Conservation (phyloP, 2,888 invertebrate species). For the Neria commutata region DNA sequence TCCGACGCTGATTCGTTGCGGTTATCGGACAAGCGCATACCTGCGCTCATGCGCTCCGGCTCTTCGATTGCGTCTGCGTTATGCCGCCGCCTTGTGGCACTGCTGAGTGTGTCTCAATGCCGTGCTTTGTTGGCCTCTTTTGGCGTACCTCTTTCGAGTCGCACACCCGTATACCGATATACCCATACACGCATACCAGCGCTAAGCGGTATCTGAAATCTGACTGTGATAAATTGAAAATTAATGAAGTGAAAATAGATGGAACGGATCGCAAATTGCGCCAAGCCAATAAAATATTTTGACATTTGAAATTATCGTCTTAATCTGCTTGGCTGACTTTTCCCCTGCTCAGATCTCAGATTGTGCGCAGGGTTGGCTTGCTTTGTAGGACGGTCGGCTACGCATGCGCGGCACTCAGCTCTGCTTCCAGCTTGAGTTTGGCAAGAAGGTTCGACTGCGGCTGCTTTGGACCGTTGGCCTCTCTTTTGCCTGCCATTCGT, state of each 20-base stretch:
- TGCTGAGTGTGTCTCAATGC: neutral
- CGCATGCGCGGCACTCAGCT: no score
- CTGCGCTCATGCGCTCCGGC: slow-evolving; percentile 36
- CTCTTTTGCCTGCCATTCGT: neutral
- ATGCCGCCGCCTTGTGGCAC: slow-evolving; percentile 26
- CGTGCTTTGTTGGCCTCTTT: slow-evolving; percentile 31
- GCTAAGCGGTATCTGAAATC: slow-evolving; percentile 51
- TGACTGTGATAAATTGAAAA: slow-evolving; percentile 61
- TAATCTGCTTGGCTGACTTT: slow-evolving; percentile 59
- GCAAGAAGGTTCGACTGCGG: neutral
- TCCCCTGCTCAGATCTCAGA: slow-evolving; percentile 31
- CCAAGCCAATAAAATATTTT: slow-evolving; percentile 61
- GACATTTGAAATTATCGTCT: slow-evolving; percentile 61
- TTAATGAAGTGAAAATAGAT: slow-evolving; percentile 61
- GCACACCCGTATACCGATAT: slow-evolving; percentile 5
- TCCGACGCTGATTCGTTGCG: slow-evolving; percentile 39
- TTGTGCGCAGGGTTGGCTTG: slow-evolving; percentile 1
- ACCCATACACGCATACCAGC: slow-evolving; percentile 13
- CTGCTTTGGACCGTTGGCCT: neutral
- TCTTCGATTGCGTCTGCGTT: slow-evolving; percentile 27
- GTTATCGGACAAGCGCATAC: slow-evolving; percentile 46
- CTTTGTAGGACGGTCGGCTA: neutral
- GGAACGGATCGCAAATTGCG: slow-evolving; percentile 61
- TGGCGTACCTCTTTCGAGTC: neutral
- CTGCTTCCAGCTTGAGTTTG: no score